Evolutionary conservation across 2,113 vertebrate genomes (phyloP).

Genomic region (Eretmochelys imbricata): DNA sequence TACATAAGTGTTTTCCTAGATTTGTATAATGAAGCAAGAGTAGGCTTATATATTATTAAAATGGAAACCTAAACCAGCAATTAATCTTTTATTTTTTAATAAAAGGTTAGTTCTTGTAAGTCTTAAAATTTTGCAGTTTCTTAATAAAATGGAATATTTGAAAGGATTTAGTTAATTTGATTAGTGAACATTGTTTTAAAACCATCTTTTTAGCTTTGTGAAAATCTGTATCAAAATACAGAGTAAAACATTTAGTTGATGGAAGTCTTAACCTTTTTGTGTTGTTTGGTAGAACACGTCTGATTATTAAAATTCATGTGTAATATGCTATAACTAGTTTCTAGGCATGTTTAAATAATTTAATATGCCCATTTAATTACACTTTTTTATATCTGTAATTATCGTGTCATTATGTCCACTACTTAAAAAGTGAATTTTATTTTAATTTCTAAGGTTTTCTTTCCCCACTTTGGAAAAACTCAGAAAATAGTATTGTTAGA

Average conservation of each 20-base stretch:
- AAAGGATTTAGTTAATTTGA: neutral
- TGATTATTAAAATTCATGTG: neutral
- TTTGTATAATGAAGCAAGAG: constrained; percentile 40
- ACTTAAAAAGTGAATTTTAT: neutral
- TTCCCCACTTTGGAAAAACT: neutral
- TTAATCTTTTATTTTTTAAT: neutral
- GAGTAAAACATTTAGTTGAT: neutral
- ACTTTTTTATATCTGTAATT: neutral
- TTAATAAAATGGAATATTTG: neutral
- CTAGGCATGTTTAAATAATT: neutral
- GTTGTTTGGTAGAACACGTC: neutral
- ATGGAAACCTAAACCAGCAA: constrained; percentile 58
- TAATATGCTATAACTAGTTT: neutral
- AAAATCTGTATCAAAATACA: neutral
- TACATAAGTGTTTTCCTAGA: neutral
- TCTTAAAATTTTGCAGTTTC: neutral
- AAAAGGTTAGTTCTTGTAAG: neutral
- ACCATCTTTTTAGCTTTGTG: neutral
- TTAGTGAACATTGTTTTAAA: neutral
- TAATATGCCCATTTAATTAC: neutral
- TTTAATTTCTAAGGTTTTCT: neutral
- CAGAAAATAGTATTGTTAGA: neutral
- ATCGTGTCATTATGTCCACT: neutral
- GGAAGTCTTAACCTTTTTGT: neutral
- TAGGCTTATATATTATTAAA: neutral